Evolutionary conservation across 2,888 invertebrate genomes (phyloP), one percentile per base, ranked within the genome.

Genomic region (Cerceris rybyensis): DNA sequence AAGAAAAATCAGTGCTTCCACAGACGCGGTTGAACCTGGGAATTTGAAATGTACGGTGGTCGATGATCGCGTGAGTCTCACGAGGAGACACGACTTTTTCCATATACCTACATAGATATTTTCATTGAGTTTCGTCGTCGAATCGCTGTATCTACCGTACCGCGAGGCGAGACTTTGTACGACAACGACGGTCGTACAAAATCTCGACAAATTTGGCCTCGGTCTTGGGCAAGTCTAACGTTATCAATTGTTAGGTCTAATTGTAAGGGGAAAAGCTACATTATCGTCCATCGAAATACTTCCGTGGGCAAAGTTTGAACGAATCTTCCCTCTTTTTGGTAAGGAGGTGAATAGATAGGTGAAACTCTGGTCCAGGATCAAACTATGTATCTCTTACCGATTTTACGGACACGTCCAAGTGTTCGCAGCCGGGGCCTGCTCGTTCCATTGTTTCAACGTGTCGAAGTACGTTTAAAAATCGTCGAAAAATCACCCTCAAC

Each of bases 1-100:
- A 75, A 67, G 57, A 6, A 70, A 84, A 85, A 85, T 84, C 86
- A 84, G 86, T 84, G 84, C 84, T 84, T 84, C 84, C 84, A 84
- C 73, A 73, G 60, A 67, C 63, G 79, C 70, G 43, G 52, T 59
- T 46, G 70, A 70, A 80, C 79, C 70, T 63, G 82, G 75, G 70
- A 67, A 54, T 74, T 52, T 46, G 67, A 52, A 49, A 49, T 66
- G 55, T 43, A 64, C 71, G 72, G 42, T 63, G 43, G 55, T 57
- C 60, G 67, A 75, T 54, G 63, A 68, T 42, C 17, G 58, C 17
- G 59, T 16, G 14, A 46, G 58, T 49, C 13, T 16, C 6, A 9
- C 11, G 28, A 43, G n/a, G 46, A 49, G 50, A 49, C 16, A 49
- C 16, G 54, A 43, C 52, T n/a, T 66, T 52, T 60, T 28, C 52